These are phyloP conservation scores for Myotis yumanensis DNA, from an alignment of 2,113 vertebrate genomes.

Conservation along the genomic window DNA sequence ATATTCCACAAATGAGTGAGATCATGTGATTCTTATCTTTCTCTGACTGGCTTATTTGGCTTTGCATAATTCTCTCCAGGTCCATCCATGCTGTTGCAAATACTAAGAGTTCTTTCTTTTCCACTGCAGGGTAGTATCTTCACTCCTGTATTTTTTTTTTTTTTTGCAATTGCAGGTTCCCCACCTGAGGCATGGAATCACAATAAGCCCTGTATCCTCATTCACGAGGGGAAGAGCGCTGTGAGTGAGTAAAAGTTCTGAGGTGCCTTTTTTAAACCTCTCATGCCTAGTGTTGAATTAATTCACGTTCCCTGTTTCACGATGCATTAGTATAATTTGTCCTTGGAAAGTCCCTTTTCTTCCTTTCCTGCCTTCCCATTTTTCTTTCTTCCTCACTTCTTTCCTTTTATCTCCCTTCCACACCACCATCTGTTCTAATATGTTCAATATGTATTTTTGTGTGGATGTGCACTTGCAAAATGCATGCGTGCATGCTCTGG, in stretches of 20 bases:
- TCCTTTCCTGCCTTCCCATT: neutral
- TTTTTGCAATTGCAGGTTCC: neutral
- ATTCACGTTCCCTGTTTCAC: neutral
- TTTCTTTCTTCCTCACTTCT: constrained; percentile 16
- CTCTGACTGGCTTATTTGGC: no score
- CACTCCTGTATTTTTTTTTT: no score
- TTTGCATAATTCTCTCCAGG: no score
- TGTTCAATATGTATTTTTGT: neutral
- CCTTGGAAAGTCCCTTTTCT: neutral
- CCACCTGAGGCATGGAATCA: neutral
- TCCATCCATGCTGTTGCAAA: no score
- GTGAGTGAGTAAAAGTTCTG: neutral
- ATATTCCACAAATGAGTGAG: no score
- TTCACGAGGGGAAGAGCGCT: neutral
- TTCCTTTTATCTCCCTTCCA: neutral
- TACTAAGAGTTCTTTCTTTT: no score
- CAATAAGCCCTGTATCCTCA: neutral
- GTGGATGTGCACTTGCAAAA: neutral
- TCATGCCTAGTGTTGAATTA: neutral
- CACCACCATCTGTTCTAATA: neutral
- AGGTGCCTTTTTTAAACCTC: neutral
- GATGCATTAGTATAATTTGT: neutral
- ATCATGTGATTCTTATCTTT: no score
- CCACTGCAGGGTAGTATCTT: neutral
- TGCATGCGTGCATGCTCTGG: neutral